Evolutionary conservation across 2,888 invertebrate genomes (phyloP).

Genomic region (Cosmia pyralina): DNA sequence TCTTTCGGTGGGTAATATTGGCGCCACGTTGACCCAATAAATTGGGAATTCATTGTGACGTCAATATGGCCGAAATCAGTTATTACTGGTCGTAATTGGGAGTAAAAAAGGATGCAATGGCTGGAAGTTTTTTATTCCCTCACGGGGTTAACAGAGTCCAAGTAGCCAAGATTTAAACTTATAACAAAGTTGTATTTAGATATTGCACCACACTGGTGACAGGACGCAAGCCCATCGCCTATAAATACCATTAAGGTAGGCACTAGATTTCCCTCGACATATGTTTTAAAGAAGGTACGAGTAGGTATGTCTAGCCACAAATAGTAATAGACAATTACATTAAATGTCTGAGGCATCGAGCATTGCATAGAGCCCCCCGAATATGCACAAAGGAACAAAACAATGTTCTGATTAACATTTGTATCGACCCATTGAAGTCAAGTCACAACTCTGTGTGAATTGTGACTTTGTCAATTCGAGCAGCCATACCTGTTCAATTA

Average conservation of each 20-base stretch:
- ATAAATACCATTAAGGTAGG: slow-evolving; percentile 31
- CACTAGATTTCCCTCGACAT: slow-evolving; percentile 16
- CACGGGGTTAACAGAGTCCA: slow-evolving; percentile 24
- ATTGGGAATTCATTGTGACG: slow-evolving; percentile 21
- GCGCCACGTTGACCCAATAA: slow-evolving; percentile 47
- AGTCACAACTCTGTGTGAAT: too few species aligned
- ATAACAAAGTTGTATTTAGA: slow-evolving; percentile 24
- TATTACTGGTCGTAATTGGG: slow-evolving; percentile 27
- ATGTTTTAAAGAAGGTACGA: too few species aligned
- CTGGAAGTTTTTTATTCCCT: background rate
- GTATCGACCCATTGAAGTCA: background rate
- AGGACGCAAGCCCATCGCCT: slow-evolving; percentile 10
- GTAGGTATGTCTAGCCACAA: background rate
- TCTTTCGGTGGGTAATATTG: slow-evolving; percentile 34
- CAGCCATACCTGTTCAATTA: background rate
- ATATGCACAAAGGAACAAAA: background rate
- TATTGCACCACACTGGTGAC: slow-evolving; percentile 31
- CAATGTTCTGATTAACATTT: background rate
- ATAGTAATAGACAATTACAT: background rate
- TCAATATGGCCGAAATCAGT: slow-evolving; percentile 13
- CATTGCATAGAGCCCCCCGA: background rate
- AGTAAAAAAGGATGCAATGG: slow-evolving; percentile 24
- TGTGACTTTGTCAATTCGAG: background rate
- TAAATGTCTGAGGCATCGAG: background rate
- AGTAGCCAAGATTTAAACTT: background rate